Base-by-base conservation (phyloP, 2,888 invertebrate species). In the Phyllotreta cruciferae region DNA sequence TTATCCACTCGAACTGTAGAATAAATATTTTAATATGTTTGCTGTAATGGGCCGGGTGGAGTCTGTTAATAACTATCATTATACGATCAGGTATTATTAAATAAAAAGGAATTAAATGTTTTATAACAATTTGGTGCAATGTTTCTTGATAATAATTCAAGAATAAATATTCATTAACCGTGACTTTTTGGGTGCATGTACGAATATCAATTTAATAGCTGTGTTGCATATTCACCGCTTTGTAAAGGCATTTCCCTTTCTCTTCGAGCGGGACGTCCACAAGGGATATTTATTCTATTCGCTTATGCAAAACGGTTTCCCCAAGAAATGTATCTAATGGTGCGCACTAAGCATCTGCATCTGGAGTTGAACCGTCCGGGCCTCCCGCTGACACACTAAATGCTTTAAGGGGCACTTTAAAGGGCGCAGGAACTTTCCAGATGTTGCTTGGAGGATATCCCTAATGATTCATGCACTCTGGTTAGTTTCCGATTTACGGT, bases 251-350 rank as follows among this genome's bases (percentile, higher is more conserved):
- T 56, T 65, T 58, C 55, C 52, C 37, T 53, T 39, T 8, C 39
- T 39, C 5, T 14, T 9, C 13, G 35, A 39, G 37, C 54, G 38
- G 38, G 24, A 42, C 42, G 37, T 55, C 56, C 41, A 37, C 10
- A 62, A 42, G 38, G 37, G 50, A 56, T 62, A 62, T 56, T 62
- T 62, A 56, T 62, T 56, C 35, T 45, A 56, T 56, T 62, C 55
- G 62, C 50, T 47, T 62, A 62, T 50, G 62, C 50, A 35, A 36
- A 55, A 47, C 55, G 38, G 47, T 39, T 45, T 47, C 14, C 39
- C 41, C 24, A 24, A 35, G 58, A 58, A 58, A 38, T 58, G 42
- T 54, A 49, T 56, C 62, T 62, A 62, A 62, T 62, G 62, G 56
- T 34, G 52, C 52, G 62, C 45, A 52, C 50, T 56, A 44, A 49